Evolutionary conservation across 2,797 vertebrate species (phyloP).

Genomic region (Tapirus indicus): DNA sequence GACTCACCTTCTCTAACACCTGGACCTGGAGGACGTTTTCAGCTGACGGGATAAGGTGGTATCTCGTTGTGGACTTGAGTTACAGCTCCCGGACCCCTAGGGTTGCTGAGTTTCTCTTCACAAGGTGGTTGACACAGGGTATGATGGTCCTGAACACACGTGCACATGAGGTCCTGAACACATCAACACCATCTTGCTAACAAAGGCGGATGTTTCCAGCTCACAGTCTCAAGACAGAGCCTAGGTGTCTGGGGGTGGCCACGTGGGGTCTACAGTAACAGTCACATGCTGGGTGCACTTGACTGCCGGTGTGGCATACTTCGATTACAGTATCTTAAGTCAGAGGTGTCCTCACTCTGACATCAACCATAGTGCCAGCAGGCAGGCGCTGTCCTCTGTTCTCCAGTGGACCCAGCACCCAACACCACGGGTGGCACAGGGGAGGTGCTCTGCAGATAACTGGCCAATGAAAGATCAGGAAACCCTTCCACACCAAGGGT

Average conservation of each 20-base stretch:
- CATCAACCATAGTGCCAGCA: fast-evolving
- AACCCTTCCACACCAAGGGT: not conserved
- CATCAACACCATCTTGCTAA: not conserved
- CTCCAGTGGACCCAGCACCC: not conserved
- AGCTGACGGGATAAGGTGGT: fast-evolving
- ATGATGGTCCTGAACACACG: not conserved
- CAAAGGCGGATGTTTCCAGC: not conserved
- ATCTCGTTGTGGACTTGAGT: fast-evolving
- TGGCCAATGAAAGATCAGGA: not conserved
- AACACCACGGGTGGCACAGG: fast-evolving
- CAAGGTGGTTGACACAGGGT: fast-evolving
- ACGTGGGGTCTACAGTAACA: no score
- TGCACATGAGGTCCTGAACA: not conserved
- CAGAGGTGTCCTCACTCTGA: not conserved
- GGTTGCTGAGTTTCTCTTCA: not conserved
- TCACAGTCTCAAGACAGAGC: not conserved
- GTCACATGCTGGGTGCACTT: fast-evolving
- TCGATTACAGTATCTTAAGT: fast-evolving
- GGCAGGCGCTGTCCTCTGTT: no score
- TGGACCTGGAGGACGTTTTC: fast-evolving
- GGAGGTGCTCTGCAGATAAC: not conserved
- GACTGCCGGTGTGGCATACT: not conserved
- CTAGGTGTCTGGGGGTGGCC: not conserved
- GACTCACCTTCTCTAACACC: not conserved
- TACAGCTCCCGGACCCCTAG: not conserved